Base-by-base conservation (phyloP, 2,113 vertebrate species). In the Marcusenius ussheri region DNA sequence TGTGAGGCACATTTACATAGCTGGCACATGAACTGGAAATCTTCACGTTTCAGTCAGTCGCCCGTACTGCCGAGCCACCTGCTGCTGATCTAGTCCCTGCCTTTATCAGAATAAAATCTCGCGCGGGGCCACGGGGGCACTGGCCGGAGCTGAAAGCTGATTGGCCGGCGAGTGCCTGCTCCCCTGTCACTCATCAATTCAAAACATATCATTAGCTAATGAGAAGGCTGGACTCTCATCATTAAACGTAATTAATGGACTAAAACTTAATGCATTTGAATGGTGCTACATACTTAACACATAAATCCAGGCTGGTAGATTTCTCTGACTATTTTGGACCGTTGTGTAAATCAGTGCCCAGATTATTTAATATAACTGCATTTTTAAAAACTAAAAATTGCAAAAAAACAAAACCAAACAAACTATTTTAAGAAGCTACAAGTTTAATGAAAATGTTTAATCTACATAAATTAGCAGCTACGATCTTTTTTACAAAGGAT, bases 1-100 rank as follows among this genome's bases (percentile, higher is more conserved):
- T 99, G 90, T 90, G 88, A 80, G 35, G 74, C 35, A 80, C 35
- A 80, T 19, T 35, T 84, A 47, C 45, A 84, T 47, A 84, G 24
- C 45, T n/a, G 10, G 42, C 3, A 42, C 24, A 10, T 11, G 83
- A 84, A 47, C 19, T 4, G 19, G 83, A 24, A 47, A 45, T 42
- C 83, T n/a, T 42, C 45, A 84, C 21, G 3, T 45, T 46, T n/a
- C 83, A 70, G 62, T 70, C n/a, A 31, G 62, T 13, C 3, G 24
- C 80, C 80, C 31, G n/a, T 19, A 42, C 80, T n/a, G 39, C 80
- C 80, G 47, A 6, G 13, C 27, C 31, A 17, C 62, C 27, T 31
- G 62, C 62, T 70, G 3, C 62, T 70, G 7, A n/a, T 70, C n/a
- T 70, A n/a, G 24, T 31, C 53, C 53, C 19, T 5, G 17, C 17